phyloP scores from a whole-genome alignment of 92 coral and sea anemone species.

The Epizoanthus rinbou region DNA sequence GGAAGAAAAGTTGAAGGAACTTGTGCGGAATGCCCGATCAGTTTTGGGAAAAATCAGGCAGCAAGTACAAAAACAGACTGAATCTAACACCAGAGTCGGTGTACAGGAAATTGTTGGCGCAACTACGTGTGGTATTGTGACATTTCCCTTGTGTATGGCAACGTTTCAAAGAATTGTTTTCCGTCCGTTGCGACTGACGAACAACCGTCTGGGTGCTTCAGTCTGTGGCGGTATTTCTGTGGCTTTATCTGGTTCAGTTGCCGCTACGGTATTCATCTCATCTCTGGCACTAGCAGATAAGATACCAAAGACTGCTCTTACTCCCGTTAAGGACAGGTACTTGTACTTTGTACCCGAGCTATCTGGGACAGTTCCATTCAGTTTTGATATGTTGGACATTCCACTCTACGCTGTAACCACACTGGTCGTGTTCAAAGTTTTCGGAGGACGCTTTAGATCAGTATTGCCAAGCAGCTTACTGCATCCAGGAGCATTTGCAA shows the following conservation, averaged over 20 bases:
- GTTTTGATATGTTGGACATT: slow-evolving; percentile 39
- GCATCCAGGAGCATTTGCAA: slow-evolving; percentile 96
- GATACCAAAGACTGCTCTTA: slow-evolving; percentile 18
- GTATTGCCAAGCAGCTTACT: slow-evolving; percentile 87
- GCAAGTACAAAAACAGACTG: slow-evolving; percentile 24
- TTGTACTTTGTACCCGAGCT: slow-evolving; percentile 20
- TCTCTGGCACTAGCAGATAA: slow-evolving; percentile 48
- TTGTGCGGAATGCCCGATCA: slow-evolving; percentile 35
- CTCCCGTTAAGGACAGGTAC: slow-evolving; percentile 23
- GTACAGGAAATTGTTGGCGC: slow-evolving; percentile 58
- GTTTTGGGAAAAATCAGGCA: slow-evolving; percentile 32
- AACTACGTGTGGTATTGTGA: slow-evolving; percentile 52
- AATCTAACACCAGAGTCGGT: slow-evolving; percentile 29
- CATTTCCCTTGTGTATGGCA: slow-evolving; percentile 82
- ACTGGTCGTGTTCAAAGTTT: slow-evolving; percentile 63
- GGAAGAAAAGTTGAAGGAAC: slow-evolving; percentile 59
- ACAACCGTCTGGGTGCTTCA: slow-evolving; percentile 54
- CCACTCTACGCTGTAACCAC: slow-evolving; percentile 62
- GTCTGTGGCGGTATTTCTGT: slow-evolving; percentile 76
- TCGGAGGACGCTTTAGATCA: slow-evolving; percentile 84
- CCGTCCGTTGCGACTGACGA: slow-evolving; percentile 83
- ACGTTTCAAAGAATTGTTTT: slow-evolving; percentile 73
- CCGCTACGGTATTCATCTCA: slow-evolving; percentile 69
- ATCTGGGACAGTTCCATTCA: slow-evolving; percentile 17
- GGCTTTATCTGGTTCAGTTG: slow-evolving; percentile 61